Percentiles rank a stretch among this genome's conserved stretches.
phyloP scores from a whole-genome alignment of 1,140 invertebrate genomes.

The Papilio dardanus region DNA sequence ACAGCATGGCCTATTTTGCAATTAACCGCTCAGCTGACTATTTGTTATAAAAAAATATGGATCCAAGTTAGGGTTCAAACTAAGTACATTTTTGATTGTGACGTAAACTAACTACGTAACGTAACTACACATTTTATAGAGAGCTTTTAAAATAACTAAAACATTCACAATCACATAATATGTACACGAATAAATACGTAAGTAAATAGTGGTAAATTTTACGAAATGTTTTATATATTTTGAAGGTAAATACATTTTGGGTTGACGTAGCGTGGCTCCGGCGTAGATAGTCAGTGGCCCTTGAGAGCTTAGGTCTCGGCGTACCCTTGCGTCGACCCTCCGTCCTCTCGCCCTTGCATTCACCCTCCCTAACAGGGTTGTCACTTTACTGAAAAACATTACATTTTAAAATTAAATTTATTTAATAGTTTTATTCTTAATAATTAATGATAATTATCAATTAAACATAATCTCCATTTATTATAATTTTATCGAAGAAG shows the following conservation, averaged over 20 bases:
- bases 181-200: neutral
- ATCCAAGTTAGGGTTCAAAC: too few relatives aligned
- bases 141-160: neutral
- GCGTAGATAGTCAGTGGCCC: constrained; percentile 36
- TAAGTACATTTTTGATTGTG: neutral
- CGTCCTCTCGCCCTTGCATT: constrained; percentile 50
- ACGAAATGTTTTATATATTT: neutral
- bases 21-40: neutral
- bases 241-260: constrained; percentile 25
- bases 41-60: neutral
- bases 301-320: constrained; percentile 28
- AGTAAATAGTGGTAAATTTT: neutral
- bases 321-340: constrained; percentile 52
- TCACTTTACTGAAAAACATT: neutral
- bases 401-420: neutral
- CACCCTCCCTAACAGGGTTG: constrained; percentile 39
- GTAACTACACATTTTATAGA: neutral
- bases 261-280: neutral
- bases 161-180: neutral
- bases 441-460: too few relatives aligned
- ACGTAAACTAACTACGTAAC: neutral
- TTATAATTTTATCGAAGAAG: too few relatives aligned
- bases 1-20: neutral
- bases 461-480: too few relatives aligned
- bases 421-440: neutral